Conservation (phyloP, 2,113 vertebrate genomes). For the Nipponia nippon region DNA sequence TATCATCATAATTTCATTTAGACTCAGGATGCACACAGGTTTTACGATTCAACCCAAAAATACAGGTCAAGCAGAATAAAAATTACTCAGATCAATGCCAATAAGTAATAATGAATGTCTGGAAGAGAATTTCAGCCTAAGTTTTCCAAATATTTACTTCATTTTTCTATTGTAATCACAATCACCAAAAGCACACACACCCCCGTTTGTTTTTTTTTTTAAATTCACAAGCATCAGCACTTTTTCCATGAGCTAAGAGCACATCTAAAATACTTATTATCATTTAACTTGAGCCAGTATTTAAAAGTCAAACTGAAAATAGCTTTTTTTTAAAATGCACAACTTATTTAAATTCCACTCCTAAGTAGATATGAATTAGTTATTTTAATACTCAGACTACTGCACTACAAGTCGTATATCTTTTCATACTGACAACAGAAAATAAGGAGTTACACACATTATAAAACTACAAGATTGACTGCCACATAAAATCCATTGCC, state of each 20-base stretch:
- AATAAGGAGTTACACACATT: not conserved
- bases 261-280: not conserved
- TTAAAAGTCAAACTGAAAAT: conserved; percentile 25
- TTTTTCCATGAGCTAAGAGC: conserved; percentile 19
- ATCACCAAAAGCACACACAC: not conserved
- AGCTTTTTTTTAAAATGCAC: not conserved
- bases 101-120: not conserved
- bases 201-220: not conserved
- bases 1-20: not conserved
- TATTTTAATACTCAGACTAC: not conserved
- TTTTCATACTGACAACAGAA: not conserved
- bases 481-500: not conserved
- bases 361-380: not conserved
- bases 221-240: not conserved
- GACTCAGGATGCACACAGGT: not conserved
- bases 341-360: conserved; percentile 17
- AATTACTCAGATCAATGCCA: not conserved
- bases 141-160: not conserved
- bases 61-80: not conserved
- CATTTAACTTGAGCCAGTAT: conserved; percentile 17
- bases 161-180: not conserved
- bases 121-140: not conserved
- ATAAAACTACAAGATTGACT: not conserved
- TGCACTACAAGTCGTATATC: not conserved
- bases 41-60: not conserved